Conservation (phyloP, 2,888 invertebrate species). For the Pyrgus malvae region DNA sequence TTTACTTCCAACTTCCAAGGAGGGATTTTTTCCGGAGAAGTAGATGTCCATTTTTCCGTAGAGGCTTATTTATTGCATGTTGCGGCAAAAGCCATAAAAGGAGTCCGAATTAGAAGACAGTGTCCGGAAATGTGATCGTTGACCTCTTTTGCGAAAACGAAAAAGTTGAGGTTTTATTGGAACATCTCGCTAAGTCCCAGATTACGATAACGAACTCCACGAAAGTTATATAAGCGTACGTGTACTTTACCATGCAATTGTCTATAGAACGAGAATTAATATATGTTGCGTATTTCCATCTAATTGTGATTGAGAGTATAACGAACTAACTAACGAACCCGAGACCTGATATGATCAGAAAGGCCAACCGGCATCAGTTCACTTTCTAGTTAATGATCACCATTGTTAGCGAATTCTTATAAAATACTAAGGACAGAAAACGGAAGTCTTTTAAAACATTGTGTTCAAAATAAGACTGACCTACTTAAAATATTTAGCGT, state of each 20-base stretch:
- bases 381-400: slow-evolving; percentile 65
- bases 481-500: slow-evolving; percentile 16
- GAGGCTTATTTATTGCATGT: slow-evolving; percentile 76
- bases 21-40: slow-evolving; percentile 68
- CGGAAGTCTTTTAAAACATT: slow-evolving; percentile 12
- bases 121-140: slow-evolving; percentile 55
- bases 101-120: slow-evolving; percentile 66
- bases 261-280: slow-evolving; percentile 4
- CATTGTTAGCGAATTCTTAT: slow-evolving; percentile 69
- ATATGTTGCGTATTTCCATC: slow-evolving; percentile 16
- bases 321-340: slow-evolving; percentile 66
- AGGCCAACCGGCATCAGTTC: slow-evolving; percentile 63
- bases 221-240: slow-evolving; percentile 35
- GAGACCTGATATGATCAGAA: slow-evolving; percentile 68
- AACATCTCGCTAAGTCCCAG: slow-evolving; percentile 14
- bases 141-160: slow-evolving; percentile 48
- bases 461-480: slow-evolving; percentile 13
- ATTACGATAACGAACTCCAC: slow-evolving; percentile 35
- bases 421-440: slow-evolving; percentile 17
- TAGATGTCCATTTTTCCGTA: slow-evolving; percentile 76
- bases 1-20: slow-evolving; percentile 63
- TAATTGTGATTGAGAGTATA: slow-evolving; percentile 69
- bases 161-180: slow-evolving; percentile 40
- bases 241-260: slow-evolving; percentile 6
- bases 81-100: slow-evolving; percentile 65